A percentile compares a stretch with the other conserved stretches of the same genome.
phyloP scores from a whole-genome alignment of 1,140 invertebrate genomes.

The Heliconius hermathena region DNA sequence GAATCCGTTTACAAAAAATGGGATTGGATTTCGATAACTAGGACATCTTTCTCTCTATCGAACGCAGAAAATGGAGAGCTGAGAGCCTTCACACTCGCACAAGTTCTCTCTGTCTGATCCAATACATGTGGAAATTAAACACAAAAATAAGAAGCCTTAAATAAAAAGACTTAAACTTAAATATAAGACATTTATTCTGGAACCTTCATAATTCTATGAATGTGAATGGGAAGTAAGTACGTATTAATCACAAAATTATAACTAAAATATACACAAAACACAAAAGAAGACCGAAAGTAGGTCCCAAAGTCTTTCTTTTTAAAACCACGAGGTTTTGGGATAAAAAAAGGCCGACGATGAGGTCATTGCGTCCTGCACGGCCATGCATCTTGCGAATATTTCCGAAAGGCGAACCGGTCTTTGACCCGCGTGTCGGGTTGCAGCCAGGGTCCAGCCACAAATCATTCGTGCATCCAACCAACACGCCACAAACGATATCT shows the following conservation, averaged over 20 bases:
- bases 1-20: too few species aligned
- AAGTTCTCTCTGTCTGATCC: too few species aligned
- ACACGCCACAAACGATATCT: slow-evolving; percentile 27
- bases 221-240: background rate
- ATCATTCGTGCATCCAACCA: slow-evolving; percentile 62
- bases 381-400: slow-evolving; percentile 59
- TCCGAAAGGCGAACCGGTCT: slow-evolving; percentile 76
- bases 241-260: background rate
- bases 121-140: too few species aligned
- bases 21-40: too few species aligned
- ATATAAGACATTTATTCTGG: background rate
- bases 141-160: too few species aligned
- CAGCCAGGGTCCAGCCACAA: slow-evolving; percentile 56
- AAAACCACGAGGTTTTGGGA: background rate
- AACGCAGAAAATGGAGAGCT: too few species aligned
- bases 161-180: too few species aligned
- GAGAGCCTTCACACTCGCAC: too few species aligned
- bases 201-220: background rate
- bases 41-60: too few species aligned
- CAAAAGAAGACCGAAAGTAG: background rate
- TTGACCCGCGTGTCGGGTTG: slow-evolving; percentile 68
- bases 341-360: slow-evolving; percentile 48
- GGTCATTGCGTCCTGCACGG: slow-evolving; percentile 56
- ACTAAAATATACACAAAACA: background rate
- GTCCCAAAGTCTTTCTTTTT: background rate